Percentiles rank a stretch among this genome's conserved stretches.
These are phyloP conservation scores for Tylochromis polylepis DNA, from an alignment of 2,113 vertebrate species.

Conservation along the genomic window DNA sequence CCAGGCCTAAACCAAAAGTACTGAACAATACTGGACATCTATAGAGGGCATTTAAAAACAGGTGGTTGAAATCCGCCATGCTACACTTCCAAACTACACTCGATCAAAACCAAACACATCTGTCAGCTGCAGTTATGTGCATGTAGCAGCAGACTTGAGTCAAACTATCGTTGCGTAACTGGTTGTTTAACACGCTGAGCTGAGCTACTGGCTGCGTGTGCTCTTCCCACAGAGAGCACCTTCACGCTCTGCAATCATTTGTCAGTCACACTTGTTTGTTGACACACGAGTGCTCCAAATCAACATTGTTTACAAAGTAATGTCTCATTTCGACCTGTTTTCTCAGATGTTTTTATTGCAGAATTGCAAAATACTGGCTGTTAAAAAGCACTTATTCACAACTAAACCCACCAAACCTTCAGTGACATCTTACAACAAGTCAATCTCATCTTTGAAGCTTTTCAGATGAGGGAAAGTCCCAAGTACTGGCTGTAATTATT, in stretches of 20 bases:
- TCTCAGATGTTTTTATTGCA: not conserved
- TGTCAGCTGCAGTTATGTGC: not conserved
- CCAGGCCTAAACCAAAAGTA: not conserved
- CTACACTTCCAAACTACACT: not conserved
- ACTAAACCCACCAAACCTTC: rapidly evolving
- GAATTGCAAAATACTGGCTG: not conserved
- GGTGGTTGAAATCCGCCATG: not conserved
- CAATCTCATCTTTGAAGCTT: not conserved
- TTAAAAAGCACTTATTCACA: not conserved
- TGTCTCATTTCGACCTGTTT: not conserved
- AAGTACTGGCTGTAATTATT: not conserved
- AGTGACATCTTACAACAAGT: not conserved
- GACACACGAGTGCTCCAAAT: not conserved
- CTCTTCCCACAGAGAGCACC: not conserved
- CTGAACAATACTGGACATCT: not conserved
- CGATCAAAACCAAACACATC: not conserved
- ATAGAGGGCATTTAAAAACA: too few relatives aligned
- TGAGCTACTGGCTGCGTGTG: not conserved
- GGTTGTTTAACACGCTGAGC: not conserved
- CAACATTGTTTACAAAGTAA: not conserved
- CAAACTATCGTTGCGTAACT: not conserved
- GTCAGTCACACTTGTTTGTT: not conserved
- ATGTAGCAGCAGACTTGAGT: not conserved
- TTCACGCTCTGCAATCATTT: not conserved
- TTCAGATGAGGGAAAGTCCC: not conserved